These are phyloP conservation scores for Acipenser oxyrinchus DNA, from an alignment of 2,797 vertebrate species.

Conservation along the genomic window DNA sequence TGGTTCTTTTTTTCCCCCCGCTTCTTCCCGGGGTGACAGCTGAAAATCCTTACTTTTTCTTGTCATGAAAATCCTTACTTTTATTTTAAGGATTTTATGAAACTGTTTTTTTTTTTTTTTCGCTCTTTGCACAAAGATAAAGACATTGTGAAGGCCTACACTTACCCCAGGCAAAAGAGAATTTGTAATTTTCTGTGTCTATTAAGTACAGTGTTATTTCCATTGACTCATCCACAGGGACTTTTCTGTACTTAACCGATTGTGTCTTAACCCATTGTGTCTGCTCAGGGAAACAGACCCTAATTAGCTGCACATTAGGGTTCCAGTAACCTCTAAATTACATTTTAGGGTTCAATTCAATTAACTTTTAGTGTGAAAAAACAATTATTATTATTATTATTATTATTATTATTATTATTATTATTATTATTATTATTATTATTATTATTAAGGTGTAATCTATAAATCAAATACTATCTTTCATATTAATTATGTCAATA, in stretches of 20 bases:
- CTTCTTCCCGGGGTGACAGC: too few relatives aligned
- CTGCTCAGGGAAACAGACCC: conserved; percentile 13
- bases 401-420: too few relatives aligned
- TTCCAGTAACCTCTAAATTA: too few relatives aligned
- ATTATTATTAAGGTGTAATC: too few relatives aligned
- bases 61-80: conserved; percentile 15
- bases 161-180: conserved; percentile 40
- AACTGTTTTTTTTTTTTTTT: conserved; percentile 22
- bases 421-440: too few relatives aligned
- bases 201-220: conserved; percentile 27
- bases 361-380: too few relatives aligned
- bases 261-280: conserved; percentile 7
- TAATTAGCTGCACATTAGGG: too few relatives aligned
- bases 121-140: conserved; percentile 40
- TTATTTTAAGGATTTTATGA: conserved; percentile 33
- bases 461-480: too few relatives aligned
- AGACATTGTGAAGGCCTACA: conserved; percentile 28
- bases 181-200: conserved; percentile 41
- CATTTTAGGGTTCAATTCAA: too few relatives aligned
- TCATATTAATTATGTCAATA: too few relatives aligned
- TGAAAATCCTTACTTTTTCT: conserved; percentile 20
- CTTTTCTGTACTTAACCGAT: conserved; percentile 9
- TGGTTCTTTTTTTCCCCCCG: too few relatives aligned
- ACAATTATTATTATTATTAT: too few relatives aligned
- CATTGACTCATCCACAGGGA: conserved; percentile 21